A percentile compares a stretch with the other conserved stretches of the same genome.
These are phyloP conservation scores for Enchytraeus crypticus DNA, from an alignment of 2,888 invertebrate species.

Conservation along the genomic window DNA sequence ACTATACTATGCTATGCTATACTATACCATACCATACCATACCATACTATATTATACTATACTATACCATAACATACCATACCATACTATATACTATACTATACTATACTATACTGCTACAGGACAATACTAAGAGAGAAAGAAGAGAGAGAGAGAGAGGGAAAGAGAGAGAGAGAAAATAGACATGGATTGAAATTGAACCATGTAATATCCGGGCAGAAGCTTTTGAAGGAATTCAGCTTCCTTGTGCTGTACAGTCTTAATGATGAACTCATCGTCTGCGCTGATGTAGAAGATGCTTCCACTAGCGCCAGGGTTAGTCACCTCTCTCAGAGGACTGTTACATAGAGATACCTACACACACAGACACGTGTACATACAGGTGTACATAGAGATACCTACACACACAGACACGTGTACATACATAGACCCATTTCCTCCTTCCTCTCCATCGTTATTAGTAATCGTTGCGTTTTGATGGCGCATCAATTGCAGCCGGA, in stretches of 20 bases:
- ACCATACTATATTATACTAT: too few species aligned
- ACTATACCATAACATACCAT: too few species aligned
- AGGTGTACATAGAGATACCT: neutral
- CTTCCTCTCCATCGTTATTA: too few species aligned
- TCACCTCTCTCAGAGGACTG: constrained; percentile 82
- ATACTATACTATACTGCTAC: too few species aligned
- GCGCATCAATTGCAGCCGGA: too few species aligned
- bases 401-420: neutral
- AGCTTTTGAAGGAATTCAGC: constrained; percentile 97
- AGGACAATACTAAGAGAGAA: neutral
- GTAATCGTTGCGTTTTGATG: too few species aligned
- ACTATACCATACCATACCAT: too few species aligned
- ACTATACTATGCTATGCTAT: too few species aligned
- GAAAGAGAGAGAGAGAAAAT: neutral
- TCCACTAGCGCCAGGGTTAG: constrained; percentile 98
- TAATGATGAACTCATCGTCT: constrained; percentile 99
- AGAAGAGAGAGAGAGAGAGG: neutral
- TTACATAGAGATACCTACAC: constrained; percentile 93
- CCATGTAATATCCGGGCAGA: constrained; percentile 90
- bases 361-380: neutral
- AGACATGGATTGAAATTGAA: constrained; percentile 38
- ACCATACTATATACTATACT: too few species aligned
- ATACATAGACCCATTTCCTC: too few species aligned
- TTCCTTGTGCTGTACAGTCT: constrained; percentile 98
- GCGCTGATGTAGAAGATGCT: constrained; percentile 97